Evolutionary conservation across 2,113 vertebrate genomes (phyloP).

Genomic region (Gobius niger): DNA sequence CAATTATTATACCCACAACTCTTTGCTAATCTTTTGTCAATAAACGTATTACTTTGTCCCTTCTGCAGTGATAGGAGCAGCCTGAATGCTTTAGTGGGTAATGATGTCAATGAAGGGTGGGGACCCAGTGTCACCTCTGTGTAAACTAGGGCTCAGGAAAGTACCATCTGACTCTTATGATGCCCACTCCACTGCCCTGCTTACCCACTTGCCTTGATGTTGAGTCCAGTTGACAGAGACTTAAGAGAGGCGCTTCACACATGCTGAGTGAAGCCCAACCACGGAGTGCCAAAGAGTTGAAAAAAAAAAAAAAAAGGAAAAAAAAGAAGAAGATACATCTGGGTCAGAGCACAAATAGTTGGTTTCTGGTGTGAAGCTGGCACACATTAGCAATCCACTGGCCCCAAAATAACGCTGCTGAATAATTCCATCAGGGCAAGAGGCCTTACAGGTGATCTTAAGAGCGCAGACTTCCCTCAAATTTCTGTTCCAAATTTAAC

Average conservation of each 20-base stretch:
- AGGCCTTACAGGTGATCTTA: constrained; percentile 36
- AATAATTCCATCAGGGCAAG: constrained; percentile 22
- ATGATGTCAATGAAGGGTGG: constrained; percentile 41
- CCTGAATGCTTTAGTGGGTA: constrained; percentile 40
- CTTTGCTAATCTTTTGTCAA: background rate
- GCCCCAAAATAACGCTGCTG: constrained; percentile 45
- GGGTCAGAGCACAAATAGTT: constrained; percentile 54
- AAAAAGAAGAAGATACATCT: constrained; percentile 58
- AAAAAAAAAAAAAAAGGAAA: constrained; percentile 59
- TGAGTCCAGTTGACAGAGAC: constrained; percentile 54
- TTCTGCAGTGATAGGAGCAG: background rate
- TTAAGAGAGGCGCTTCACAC: constrained; percentile 52
- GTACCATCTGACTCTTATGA: constrained; percentile 35
- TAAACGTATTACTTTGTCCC: background rate
- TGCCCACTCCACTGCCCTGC: constrained; percentile 50
- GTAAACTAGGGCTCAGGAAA: constrained; percentile 33
- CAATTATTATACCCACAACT: no score
- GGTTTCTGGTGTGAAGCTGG: constrained; percentile 38
- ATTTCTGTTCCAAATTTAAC: constrained; percentile 35
- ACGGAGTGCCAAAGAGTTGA: constrained; percentile 44
- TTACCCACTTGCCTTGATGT: constrained; percentile 61
- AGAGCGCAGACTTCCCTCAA: constrained; percentile 3
- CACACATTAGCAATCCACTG: constrained; percentile 41
- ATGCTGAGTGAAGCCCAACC: constrained; percentile 66
- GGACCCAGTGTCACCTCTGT: constrained; percentile 26